Evolutionary conservation across 2,797 vertebrate genomes (phyloP), one percentile per base, ranked within the genome.

Genomic region (Gobio occitaniae): DNA sequence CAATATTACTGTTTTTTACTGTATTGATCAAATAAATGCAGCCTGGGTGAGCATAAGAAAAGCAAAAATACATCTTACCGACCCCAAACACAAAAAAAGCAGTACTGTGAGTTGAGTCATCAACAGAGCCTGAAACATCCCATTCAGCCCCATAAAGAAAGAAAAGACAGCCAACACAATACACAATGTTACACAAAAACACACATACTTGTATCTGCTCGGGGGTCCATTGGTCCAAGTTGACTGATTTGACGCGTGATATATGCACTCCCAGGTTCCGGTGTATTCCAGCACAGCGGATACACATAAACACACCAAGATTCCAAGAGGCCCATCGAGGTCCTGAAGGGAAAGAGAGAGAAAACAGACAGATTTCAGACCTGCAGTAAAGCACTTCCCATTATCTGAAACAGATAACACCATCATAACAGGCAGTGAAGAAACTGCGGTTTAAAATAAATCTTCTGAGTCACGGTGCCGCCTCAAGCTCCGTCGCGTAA

Each of bases 261-360:
- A 99, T 99, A 95, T 99, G 98, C 90, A 99, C 98, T 0, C 98
- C 98, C 89, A 99, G 95, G 94, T 99, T 99, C 88, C 98, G 95
- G 94, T 99, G 98, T 94, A 99, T 98, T 89, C 98, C 98, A 84
- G 98, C 98, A 91, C 98, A 99, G 93, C 97, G 96, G 94, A 99
- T 99, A 87, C 98, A 99, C 95, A 99, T 98, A 95, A 99, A 99
- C 86, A 99, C 97, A 63, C 98, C 98, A 0, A 99, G 97, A 91
- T 99, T 99, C 98, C 98, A 99, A 85, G 98, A 98, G n/a, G 98
- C 98, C 98, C 98, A 99, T 91, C 98, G 95, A 86, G 98, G 98
- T 93, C 98, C 98, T 99, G 92, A 65, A 19, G 48, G 36, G 16
- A 87, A 15, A 84, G 8, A 89, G 74, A 72, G 68, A 47, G 52